Evolutionary conservation across 2,113 vertebrate species (phyloP), one percentile per base, ranked within the genome.

Genomic region (Ploceus nigricollis): DNA sequence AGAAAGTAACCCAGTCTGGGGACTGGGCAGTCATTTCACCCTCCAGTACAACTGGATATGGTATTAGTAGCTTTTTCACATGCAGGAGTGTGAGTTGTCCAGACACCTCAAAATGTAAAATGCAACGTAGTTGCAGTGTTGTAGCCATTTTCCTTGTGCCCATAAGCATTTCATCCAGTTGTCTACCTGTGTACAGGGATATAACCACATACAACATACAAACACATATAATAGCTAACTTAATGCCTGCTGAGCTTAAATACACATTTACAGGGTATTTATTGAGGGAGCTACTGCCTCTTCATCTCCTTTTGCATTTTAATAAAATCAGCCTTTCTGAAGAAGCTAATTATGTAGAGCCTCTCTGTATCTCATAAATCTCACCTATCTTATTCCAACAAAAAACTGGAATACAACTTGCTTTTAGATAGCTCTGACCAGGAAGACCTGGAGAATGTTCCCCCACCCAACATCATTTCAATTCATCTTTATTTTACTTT

Each of bases 401-500:
- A 71, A 2, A 6, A 68, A 45, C 7, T 13, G 9, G 25, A 83
- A 60, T 37, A 23, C 7, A 68, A 56, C 19, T 82, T 23, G 6
- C 9, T 1, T 2, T 89, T 82, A 58, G 44, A 60, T 53, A 56
- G 23, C 24, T 90, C 31, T 73, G 42, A 64, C 44, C 42, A 53
- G 64, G 63, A 89, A 91, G 89, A 95, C 72, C 85, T 93, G 93
- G 80, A 96, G 48, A 88, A 54, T 18, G 24, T 83, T 64, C 64
- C 85, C 48, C 45, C 60, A 73, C 37, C n/a, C 75, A 54, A 65
- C 92, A 92, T 80, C 85, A 82, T 80, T 96, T 94, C 85, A 78
- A 50, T 81, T 96, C 90, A 83, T 86, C 89, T 89, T 93, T 84
- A 72, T 92, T 87, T 95, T 94, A 51, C 70, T 95, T 93, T 83